Conservation (phyloP, 2,888 invertebrate genomes). For the Caenorhabditis angaria region DNA sequence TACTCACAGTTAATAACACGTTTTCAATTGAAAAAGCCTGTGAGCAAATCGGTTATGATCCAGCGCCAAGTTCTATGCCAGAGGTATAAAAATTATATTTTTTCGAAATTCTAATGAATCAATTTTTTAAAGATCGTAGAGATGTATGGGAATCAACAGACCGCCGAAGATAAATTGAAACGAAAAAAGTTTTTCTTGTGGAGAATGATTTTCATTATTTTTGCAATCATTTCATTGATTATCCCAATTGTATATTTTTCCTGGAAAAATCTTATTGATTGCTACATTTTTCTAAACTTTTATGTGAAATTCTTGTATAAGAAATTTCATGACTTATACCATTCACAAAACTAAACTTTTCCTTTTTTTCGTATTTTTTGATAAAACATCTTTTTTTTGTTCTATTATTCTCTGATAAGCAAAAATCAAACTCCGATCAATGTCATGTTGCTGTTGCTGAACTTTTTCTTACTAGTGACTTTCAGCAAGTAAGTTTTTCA, state of each 20-base stretch:
- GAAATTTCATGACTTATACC: too few species aligned
- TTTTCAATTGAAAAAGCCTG: constrained; percentile 17
- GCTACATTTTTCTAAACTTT: too few species aligned
- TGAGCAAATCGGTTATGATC: constrained; percentile 22
- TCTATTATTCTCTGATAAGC: too few species aligned
- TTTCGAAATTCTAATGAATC: constrained; percentile 4
- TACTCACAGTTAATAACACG: constrained; percentile 17
- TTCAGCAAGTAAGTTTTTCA: not conserved
- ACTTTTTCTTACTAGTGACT: not conserved
- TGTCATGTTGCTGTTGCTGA: too few species aligned
- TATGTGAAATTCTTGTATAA: too few species aligned
- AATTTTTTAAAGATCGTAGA: not conserved
- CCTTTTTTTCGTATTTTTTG: too few species aligned
- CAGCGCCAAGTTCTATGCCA: constrained; percentile 14
- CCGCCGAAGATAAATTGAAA: not conserved
- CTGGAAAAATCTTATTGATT: too few species aligned
- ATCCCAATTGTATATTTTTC: too few species aligned
- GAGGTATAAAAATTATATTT: constrained; percentile 13
- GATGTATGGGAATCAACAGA: not conserved
- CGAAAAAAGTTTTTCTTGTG: not conserved
- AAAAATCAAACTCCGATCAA: too few species aligned
- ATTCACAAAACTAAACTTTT: too few species aligned
- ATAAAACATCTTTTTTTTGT: too few species aligned
- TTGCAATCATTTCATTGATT: not conserved
- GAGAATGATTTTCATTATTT: not conserved